Conservation (phyloP, 2,113 vertebrate genomes). For the Osmerus mordax region DNA sequence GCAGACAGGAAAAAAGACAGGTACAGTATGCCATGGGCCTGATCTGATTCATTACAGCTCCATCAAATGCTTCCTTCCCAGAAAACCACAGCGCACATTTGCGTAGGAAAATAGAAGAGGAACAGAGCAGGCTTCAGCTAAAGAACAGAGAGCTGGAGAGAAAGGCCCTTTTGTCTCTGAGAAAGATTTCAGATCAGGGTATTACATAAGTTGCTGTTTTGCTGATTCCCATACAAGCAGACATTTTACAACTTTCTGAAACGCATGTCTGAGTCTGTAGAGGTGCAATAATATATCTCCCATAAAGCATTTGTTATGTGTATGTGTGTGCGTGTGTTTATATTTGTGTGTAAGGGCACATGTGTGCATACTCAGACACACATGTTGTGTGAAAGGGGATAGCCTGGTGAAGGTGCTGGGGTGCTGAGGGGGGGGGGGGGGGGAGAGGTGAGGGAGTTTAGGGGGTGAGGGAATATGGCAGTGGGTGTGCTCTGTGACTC, state of each 20-base stretch:
- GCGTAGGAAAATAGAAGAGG: conserved; percentile 59
- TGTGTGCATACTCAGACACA: conserved; percentile 2
- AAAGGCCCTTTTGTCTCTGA: conserved; percentile 51
- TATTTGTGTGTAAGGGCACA: conserved; percentile 1
- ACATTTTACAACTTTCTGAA: conserved; percentile 30
- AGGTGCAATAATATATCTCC: too few relatives aligned
- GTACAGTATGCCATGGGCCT: conserved; percentile 42
- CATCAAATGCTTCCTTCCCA: conserved; percentile 56
- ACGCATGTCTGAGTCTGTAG: too few relatives aligned
- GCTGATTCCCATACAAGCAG: conserved; percentile 35
- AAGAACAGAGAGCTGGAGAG: conserved; percentile 37
- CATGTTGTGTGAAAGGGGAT: conserved; percentile 6
- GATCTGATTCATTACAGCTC: conserved; percentile 41
- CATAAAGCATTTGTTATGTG: conserved; percentile 35
- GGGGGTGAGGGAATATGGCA: neutral
- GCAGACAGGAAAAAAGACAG: conserved; percentile 26
- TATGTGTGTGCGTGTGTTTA: conserved; percentile 24
- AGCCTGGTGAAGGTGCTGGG: neutral
- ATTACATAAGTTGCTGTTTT: conserved; percentile 16
- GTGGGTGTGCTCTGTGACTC: neutral
- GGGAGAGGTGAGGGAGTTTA: conserved; percentile 5
- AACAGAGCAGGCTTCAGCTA: conserved; percentile 37
- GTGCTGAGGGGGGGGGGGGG: neutral
- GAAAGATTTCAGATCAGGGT: conserved; percentile 41
- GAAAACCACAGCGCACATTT: conserved; percentile 49